Evolutionary conservation across 2,888 invertebrate species (phyloP).

Genomic region (Phymatocera aterrima): DNA sequence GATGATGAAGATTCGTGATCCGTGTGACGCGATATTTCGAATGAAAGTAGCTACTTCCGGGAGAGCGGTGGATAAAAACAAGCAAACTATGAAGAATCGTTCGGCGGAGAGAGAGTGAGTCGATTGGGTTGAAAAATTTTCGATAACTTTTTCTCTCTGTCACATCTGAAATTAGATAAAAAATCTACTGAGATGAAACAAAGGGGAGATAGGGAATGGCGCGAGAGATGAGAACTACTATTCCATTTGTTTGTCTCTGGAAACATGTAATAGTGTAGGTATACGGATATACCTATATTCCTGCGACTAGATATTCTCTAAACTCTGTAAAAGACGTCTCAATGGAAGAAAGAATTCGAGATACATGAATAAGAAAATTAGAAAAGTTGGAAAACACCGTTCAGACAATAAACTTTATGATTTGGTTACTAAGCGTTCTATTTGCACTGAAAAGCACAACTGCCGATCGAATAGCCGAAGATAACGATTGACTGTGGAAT

Average conservation of each 20-base stretch:
- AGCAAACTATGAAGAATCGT: not conserved
- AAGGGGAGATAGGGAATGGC: not conserved
- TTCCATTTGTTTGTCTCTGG: not conserved
- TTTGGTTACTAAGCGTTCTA: constrained; percentile 7
- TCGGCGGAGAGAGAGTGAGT: not conserved
- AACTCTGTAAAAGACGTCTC: not conserved
- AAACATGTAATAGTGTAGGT: too few species aligned
- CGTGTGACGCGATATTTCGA: not conserved
- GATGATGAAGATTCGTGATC: not conserved
- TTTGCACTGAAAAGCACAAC: constrained; percentile 11
- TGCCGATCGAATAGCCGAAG: constrained; percentile 23
- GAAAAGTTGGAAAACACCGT: constrained; percentile 3
- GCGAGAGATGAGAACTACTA: not conserved
- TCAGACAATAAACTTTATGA: constrained; percentile 6
- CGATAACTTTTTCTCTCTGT: not conserved
- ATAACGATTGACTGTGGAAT: constrained; percentile 44
- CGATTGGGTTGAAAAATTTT: not conserved
- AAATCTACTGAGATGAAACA: not conserved
- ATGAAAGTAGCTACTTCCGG: constrained; percentile 9
- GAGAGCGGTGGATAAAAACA: constrained; percentile 18
- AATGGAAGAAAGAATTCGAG: not conserved
- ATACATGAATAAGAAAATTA: not conserved
- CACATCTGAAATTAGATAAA: not conserved
- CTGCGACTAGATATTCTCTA: not conserved
- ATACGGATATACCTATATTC: not conserved